Evolutionary conservation across 2,113 vertebrate species (phyloP), one percentile per base, ranked within the genome.

Genomic region (Scortum barcoo): DNA sequence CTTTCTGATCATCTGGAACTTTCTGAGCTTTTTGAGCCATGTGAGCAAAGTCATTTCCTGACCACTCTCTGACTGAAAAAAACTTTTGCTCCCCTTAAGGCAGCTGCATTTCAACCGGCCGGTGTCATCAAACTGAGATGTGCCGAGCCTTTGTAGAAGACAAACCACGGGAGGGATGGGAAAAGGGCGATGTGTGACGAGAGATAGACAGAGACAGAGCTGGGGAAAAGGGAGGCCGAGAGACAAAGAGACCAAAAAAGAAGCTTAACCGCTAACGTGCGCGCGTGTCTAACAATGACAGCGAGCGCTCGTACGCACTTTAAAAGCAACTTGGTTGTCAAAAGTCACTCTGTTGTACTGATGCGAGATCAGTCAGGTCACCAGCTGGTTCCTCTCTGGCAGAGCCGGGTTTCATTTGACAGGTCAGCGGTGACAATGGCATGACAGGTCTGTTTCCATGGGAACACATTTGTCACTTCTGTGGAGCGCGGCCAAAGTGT

Each of bases 391-490:
- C 80, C 76, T 88, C 80, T 92, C 88, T 82, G 86, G 58, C 73
- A 70, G 81, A 81, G 87, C 87, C 78, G 82, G 86, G 76, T 91
- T 85, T 80, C 80, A 80, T 85, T 89, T 89, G 89, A 91, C 90
- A 89, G 85, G 80, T 88, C 90, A 66, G 74, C 28, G 26, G 83
- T 90, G 93, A 93, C 89, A 89, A 78, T 80, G 82, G 58, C 84
- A 30, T 89, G 91, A 90, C 87, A 88, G 81, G 84, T 87, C 90
- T 89, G 92, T 95, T 93, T 92, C 94, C 90, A 93, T 95, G 93
- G 92, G 68, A 92, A 95, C 93, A 65, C 76, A 61, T 72, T 86
- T 89, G 86, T 91, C 86, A 86, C 86, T 87, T 83, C 42, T 68
- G 58, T 51, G 53, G 84, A 85, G 76, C 30, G 19, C 3, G 50